Percentiles rank a stretch among this genome's conserved stretches.
Conservation (phyloP, 2,888 invertebrate species). For the Caenorhabditis sp. region DNA sequence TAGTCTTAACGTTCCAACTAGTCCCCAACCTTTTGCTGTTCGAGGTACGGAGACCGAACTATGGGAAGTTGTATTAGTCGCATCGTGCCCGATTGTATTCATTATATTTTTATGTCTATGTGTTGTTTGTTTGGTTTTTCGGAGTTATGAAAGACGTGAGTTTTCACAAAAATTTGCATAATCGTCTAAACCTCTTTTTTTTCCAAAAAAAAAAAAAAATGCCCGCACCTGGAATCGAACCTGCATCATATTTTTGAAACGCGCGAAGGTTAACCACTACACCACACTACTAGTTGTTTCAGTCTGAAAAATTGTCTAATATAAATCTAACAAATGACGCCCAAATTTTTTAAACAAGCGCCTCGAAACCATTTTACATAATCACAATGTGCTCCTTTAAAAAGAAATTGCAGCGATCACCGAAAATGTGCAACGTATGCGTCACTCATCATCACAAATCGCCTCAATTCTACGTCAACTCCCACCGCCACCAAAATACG, state of each 20-base stretch:
- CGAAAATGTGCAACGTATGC: slow-evolving; percentile 12
- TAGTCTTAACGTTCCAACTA: background rate
- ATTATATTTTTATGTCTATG: slow-evolving; percentile 40
- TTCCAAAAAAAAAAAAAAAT: background rate
- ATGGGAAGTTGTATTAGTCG: slow-evolving; percentile 43
- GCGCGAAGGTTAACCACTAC: too few species aligned
- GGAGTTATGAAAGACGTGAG: slow-evolving; percentile 40
- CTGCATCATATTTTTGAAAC: background rate
- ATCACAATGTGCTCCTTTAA: too few species aligned
- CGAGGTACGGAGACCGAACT: slow-evolving; percentile 13
- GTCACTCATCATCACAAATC: slow-evolving; percentile 29
- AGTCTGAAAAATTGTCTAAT: too few species aligned
- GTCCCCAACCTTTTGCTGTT: background rate
- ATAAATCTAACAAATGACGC: too few species aligned
- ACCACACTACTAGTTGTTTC: too few species aligned
- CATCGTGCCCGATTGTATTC: slow-evolving; percentile 40
- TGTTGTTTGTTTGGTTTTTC: slow-evolving; percentile 36
- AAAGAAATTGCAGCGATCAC: slow-evolving; percentile 26
- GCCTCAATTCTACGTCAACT: slow-evolving; percentile 42
- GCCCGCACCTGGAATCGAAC: background rate
- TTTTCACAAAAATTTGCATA: background rate
- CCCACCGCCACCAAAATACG: slow-evolving; percentile 52
- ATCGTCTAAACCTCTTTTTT: background rate
- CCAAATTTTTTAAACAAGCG: too few species aligned
- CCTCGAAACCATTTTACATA: too few species aligned